Evolutionary conservation across 2,113 vertebrate genomes (phyloP).

Genomic region (Odocoileus hemionus): DNA sequence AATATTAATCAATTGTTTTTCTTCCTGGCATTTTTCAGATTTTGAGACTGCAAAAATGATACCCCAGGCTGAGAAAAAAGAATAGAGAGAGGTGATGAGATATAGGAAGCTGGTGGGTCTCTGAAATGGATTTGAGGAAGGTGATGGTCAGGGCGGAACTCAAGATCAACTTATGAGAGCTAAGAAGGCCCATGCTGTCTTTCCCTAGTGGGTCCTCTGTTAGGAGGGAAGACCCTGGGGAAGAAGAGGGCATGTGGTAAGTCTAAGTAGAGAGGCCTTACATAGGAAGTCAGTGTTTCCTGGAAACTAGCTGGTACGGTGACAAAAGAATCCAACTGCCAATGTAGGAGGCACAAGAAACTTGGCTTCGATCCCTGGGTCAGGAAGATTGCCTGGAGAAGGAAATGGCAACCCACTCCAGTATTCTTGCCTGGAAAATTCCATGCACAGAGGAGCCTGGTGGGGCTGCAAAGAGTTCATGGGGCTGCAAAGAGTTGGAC

Average conservation of each 20-base stretch:
- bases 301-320: neutral
- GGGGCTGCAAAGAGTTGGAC: neutral
- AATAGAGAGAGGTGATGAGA: neutral
- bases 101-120: neutral
- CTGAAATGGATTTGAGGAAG: neutral
- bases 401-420: neutral
- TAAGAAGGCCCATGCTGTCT: neutral
- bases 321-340: neutral
- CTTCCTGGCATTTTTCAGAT: neutral
- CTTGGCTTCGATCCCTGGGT: neutral
- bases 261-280: neutral
- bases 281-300: neutral
- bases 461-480: neutral
- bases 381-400: neutral
- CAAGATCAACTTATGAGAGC: neutral
- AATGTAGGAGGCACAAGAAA: neutral
- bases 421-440: neutral
- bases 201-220: neutral
- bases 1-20: neutral
- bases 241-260: neutral
- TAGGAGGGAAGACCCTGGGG: neutral
- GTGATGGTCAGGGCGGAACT: neutral
- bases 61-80: neutral
- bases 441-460: neutral
- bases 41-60: neutral